phyloP scores from a whole-genome alignment of 2,797 vertebrate genomes.

The Oophaga sylvatica region DNA sequence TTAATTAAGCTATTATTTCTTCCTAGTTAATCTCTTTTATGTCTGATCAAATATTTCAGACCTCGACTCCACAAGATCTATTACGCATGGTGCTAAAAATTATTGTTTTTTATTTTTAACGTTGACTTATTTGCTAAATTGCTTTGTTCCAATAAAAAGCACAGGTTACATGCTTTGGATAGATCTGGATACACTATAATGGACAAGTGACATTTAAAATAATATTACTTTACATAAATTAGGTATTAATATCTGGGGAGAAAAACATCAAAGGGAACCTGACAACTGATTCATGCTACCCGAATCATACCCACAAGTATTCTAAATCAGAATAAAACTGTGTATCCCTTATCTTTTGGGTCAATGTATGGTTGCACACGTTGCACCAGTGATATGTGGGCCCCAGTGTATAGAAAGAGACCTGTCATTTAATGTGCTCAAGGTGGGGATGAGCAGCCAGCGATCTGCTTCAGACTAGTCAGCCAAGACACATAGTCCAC shows the following conservation, averaged over 20 bases:
- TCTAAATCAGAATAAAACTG: no score
- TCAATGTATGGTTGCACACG: no score
- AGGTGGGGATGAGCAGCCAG: no score
- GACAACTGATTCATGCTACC: no score
- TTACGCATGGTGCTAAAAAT: conserved; percentile 51
- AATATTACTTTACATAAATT: background rate
- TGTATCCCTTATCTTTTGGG: no score
- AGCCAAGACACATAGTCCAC: no score
- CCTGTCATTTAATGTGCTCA: no score
- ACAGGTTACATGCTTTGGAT: background rate
- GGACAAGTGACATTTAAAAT: background rate
- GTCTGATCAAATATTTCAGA: conserved; percentile 59
- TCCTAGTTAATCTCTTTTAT: conserved; percentile 49
- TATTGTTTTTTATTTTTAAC: conserved; percentile 53
- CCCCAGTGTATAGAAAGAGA: no score
- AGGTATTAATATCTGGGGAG: background rate
- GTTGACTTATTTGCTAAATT: background rate
- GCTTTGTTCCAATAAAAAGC: conserved; percentile 29
- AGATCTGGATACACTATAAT: background rate
- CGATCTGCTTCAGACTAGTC: no score
- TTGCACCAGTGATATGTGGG: no score
- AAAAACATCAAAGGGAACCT: background rate
- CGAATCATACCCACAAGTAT: no score
- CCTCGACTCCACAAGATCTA: background rate
- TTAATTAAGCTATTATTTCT: conserved; percentile 43